phyloP scores from a whole-genome alignment of 2,113 vertebrate genomes.

The Ceyx melanurus region DNA sequence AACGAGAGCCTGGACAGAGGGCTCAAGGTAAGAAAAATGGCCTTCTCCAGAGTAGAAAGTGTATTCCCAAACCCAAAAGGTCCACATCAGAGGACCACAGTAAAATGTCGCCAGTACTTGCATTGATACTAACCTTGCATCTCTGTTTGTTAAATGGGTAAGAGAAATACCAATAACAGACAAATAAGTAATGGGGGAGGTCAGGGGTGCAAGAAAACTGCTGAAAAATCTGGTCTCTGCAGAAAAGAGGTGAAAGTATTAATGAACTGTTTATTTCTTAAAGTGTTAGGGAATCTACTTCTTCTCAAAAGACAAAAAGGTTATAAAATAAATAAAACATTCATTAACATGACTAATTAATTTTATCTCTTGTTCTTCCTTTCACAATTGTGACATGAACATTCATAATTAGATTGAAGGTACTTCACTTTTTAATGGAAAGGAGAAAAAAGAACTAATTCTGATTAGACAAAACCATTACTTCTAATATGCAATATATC shows the following conservation, averaged over 20 bases:
- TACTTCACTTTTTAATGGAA: conserved; percentile 57
- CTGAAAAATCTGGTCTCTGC: not conserved
- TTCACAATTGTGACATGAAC: conserved; percentile 20
- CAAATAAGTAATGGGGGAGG: not conserved
- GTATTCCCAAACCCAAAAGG: not conserved
- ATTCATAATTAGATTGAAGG: conserved; percentile 27
- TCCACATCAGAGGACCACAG: no score
- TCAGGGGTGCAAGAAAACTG: not conserved
- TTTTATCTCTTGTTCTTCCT: conserved; percentile 26
- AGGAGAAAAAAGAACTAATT: conserved; percentile 47
- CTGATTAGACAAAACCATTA: conserved; percentile 48
- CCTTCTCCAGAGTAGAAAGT: not conserved
- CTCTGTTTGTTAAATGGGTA: not conserved
- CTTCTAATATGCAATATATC: conserved; percentile 61
- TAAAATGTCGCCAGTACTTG: not conserved
- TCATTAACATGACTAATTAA: conserved; percentile 44
- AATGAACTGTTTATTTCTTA: not conserved
- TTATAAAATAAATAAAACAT: conserved; percentile 25
- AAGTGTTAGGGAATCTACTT: not conserved
- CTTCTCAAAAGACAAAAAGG: not conserved
- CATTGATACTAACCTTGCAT: not conserved
- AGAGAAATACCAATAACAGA: not conserved
- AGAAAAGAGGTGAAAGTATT: not conserved
- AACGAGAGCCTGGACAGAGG: not conserved
- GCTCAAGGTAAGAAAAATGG: not conserved